A percentile compares a stretch with the other conserved stretches of the same genome.
These are phyloP conservation scores for Leptopilina clavipes DNA, from an alignment of 1,140 invertebrate genomes.

Conservation along the genomic window DNA sequence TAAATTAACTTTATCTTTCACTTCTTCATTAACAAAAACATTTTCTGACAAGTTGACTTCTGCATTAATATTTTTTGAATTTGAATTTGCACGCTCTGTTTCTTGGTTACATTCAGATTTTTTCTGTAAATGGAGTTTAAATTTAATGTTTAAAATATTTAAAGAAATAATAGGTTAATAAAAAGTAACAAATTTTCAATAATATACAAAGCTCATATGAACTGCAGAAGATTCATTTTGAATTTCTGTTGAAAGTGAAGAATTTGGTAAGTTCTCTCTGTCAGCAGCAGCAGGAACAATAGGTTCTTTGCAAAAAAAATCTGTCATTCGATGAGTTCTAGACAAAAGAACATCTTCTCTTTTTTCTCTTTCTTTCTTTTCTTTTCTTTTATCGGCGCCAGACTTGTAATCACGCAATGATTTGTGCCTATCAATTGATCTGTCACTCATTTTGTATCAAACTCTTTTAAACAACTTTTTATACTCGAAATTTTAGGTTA, in stretches of 20 bases:
- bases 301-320: neutral
- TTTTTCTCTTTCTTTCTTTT: too few species aligned
- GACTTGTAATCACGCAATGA: neutral
- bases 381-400: neutral
- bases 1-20: neutral
- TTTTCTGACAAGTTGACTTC: neutral
- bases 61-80: neutral
- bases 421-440: conserved; percentile 5
- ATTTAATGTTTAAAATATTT: too few species aligned
- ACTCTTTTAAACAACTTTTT: neutral
- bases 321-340: conserved; percentile 13
- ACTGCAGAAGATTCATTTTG: neutral
- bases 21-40: neutral
- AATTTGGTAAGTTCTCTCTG: neutral
- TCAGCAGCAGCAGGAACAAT: neutral
- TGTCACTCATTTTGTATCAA: neutral
- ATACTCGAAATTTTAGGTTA: neutral
- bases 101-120: too few species aligned
- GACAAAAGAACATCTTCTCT: conserved; percentile 1
- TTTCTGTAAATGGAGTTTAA: too few species aligned
- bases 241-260: neutral
- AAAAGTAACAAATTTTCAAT: too few species aligned
- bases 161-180: too few species aligned
- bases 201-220: neutral
- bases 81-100: too few species aligned